Evolutionary conservation across 2,888 invertebrate genomes (phyloP).

Genomic region (Harpalus rubripes): DNA sequence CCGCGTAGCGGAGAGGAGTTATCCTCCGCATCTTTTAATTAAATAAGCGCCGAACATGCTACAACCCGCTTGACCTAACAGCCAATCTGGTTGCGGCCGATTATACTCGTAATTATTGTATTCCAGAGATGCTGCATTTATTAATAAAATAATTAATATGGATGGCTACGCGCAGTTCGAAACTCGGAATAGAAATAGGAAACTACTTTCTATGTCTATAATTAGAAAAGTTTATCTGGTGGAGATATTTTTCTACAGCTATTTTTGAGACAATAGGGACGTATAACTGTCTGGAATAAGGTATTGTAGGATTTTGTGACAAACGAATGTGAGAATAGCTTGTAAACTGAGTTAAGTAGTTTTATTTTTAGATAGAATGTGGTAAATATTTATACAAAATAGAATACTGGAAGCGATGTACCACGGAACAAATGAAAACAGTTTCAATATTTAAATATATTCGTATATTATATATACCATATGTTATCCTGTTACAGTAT

Average conservation of each 20-base stretch:
- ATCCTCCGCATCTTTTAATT: conserved; percentile 51
- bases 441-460: no score
- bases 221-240: conserved; percentile 6
- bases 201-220: not conserved
- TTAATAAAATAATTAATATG: conserved; percentile 30
- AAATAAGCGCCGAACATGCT: conserved; percentile 5
- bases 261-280: conserved; percentile 16
- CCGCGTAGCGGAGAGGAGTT: conserved; percentile 14
- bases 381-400: not conserved
- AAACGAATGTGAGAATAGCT: not conserved
- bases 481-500: no score
- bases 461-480: no score
- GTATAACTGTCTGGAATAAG: not conserved
- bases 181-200: not conserved
- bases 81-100: conserved; percentile 35
- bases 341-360: not conserved
- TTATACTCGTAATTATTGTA: conserved; percentile 3
- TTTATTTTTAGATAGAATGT: not conserved
- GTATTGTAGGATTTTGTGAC: not conserved
- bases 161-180: not conserved
- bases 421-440: no score
- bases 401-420: not conserved
- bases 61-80: conserved; percentile 18
- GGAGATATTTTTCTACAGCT: conserved; percentile 11
- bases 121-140: not conserved